phyloP scores from a whole-genome alignment of 2,113 vertebrate genomes.

The Riparia riparia region DNA sequence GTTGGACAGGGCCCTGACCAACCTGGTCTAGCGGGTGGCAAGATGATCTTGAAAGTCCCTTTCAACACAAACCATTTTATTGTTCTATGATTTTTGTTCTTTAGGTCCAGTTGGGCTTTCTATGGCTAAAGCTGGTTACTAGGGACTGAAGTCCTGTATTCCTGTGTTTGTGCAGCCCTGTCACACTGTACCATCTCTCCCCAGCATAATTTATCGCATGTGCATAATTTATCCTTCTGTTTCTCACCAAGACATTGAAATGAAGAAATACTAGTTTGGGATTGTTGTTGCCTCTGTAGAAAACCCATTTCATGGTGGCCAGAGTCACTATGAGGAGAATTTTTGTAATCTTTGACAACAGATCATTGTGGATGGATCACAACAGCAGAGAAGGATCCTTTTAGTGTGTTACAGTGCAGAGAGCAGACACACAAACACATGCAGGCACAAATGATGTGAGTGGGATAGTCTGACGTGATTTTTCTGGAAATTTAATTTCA shows the following conservation, averaged over 20 bases:
- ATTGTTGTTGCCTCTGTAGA: background rate
- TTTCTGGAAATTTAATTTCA: background rate
- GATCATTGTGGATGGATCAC: background rate
- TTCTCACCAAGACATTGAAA: background rate
- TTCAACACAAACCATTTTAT: background rate
- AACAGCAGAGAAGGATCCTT: background rate
- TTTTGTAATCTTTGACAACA: background rate
- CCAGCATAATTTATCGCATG: background rate
- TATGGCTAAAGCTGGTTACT: background rate
- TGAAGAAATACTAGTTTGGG: background rate
- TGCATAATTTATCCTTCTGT: background rate
- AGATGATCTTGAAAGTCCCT: background rate
- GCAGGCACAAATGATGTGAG: background rate
- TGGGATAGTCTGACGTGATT: background rate
- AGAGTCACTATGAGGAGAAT: background rate
- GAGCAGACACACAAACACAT: background rate
- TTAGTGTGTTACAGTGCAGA: background rate
- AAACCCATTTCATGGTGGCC: background rate
- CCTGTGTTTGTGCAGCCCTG: background rate
- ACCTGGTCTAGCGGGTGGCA: background rate
- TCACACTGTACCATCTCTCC: rapidly evolving
- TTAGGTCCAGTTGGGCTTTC: background rate
- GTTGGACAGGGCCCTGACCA: background rate
- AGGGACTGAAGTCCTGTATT: background rate
- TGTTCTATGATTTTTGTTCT: background rate